Evolutionary conservation across 2,797 vertebrate genomes (phyloP).

Genomic region (Podarcis lilfordi): DNA sequence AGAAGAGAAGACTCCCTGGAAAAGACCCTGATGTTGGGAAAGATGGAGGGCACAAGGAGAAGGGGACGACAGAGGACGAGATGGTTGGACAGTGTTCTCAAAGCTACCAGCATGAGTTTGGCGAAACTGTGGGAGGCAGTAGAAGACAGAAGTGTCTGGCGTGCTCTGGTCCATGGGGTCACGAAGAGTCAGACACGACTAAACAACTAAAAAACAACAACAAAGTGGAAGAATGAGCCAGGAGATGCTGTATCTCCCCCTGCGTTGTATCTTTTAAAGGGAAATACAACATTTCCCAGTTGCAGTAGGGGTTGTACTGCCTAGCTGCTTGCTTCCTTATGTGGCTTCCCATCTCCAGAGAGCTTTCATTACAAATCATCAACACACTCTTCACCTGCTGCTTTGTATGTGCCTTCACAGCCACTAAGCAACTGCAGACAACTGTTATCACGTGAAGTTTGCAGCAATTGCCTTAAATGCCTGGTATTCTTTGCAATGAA

Average conservation of each 20-base stretch:
- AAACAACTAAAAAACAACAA: too few relatives aligned
- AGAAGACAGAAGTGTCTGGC: too few relatives aligned
- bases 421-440: slow-evolving; percentile 43
- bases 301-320: slow-evolving; percentile 5
- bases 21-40: too few relatives aligned
- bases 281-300: neutral
- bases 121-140: too few relatives aligned
- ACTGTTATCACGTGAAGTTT: slow-evolving; percentile 47
- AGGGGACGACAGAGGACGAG: too few relatives aligned
- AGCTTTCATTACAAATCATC: neutral
- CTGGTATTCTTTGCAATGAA: slow-evolving; percentile 55
- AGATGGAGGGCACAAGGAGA: too few relatives aligned
- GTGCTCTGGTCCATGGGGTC: too few relatives aligned
- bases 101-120: too few relatives aligned
- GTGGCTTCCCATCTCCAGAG: neutral
- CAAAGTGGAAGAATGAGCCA: neutral
- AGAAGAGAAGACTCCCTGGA: too few relatives aligned
- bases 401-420: slow-evolving; percentile 7
- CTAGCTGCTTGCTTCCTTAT: neutral
- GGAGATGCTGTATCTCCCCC: neutral
- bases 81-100: too few relatives aligned
- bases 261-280: neutral
- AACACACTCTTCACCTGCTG: slow-evolving; percentile 52
- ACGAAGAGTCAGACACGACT: neutral
- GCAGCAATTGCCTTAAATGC: slow-evolving; percentile 58